Evolutionary conservation across 1,140 invertebrate species (phyloP).

Genomic region (Drosophila parabipectinata): DNA sequence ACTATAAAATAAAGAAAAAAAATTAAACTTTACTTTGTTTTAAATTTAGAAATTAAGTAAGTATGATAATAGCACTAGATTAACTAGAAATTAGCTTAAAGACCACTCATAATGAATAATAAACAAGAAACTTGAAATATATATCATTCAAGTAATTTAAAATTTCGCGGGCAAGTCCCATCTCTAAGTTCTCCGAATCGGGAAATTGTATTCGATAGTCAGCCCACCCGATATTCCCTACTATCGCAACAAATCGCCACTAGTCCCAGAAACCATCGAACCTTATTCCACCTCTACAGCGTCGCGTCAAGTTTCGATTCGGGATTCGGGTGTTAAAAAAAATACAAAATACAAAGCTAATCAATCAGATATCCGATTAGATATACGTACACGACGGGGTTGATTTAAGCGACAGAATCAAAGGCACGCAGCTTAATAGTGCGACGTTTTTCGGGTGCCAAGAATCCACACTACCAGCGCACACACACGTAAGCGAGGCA

Average conservation of each 20-base stretch:
- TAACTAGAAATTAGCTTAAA: too few species aligned
- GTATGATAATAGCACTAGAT: too few species aligned
- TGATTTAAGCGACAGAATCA: constrained; percentile 41
- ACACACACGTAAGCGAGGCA: constrained; percentile 37
- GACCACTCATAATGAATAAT: too few species aligned
- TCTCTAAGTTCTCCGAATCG: background rate
- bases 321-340: constrained; percentile 44
- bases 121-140: too few species aligned
- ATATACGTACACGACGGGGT: constrained; percentile 21
- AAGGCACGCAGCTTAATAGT: constrained; percentile 29
- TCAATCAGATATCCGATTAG: constrained; percentile 44
- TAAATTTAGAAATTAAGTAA: too few species aligned
- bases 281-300: constrained; percentile 13
- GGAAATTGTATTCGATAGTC: background rate
- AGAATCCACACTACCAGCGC: constrained; percentile 55
- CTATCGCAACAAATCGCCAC: background rate
- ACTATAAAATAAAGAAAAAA: constrained; percentile 67
- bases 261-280: background rate
- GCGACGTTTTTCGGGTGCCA: constrained; percentile 64
- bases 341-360: constrained; percentile 38
- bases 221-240: background rate
- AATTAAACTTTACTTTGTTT: background rate
- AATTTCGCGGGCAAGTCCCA: background rate
- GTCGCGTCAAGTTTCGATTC: constrained; percentile 37
- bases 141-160: background rate